Conservation (phyloP, 2,797 vertebrate species). For the Molossus molossus region DNA sequence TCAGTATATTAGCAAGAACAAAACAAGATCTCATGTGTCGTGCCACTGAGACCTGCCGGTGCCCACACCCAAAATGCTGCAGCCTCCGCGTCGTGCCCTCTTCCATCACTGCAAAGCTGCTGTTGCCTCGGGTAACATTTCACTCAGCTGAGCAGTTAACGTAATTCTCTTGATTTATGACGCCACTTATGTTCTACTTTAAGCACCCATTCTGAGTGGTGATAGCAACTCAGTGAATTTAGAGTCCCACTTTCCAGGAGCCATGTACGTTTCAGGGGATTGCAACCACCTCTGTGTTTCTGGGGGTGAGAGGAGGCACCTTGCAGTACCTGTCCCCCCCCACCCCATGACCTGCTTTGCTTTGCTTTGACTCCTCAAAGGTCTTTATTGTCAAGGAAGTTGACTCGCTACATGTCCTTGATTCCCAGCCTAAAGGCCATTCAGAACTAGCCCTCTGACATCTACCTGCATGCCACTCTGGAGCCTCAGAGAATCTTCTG, state of each 20-base stretch:
- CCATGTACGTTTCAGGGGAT: not conserved
- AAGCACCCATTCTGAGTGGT: constrained; percentile 19
- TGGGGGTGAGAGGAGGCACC: not conserved
- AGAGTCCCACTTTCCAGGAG: not conserved
- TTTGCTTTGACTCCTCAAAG: not conserved
- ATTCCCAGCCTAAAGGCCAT: not conserved
- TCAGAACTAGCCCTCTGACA: not conserved
- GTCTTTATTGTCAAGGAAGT: not conserved
- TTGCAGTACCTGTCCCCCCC: too few relatives aligned
- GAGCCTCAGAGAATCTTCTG: not conserved
- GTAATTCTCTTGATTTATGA: constrained; percentile 57
- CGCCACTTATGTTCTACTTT: not conserved
- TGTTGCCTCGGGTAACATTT: not conserved
- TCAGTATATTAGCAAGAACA: not conserved
- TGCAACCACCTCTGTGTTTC: not conserved
- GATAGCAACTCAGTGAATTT: not conserved
- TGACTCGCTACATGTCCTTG: not conserved
- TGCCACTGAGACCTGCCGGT: fast-evolving
- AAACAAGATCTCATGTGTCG: not conserved
- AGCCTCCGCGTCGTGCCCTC: not conserved
- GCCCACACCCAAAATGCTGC: fast-evolving
- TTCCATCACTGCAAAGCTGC: not conserved
- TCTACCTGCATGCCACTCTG: fast-evolving
- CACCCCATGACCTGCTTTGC: not conserved
- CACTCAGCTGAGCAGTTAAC: not conserved